These are phyloP conservation scores for Podarcis siculus DNA, from an alignment of 2,797 vertebrate genomes.

Conservation along the genomic window DNA sequence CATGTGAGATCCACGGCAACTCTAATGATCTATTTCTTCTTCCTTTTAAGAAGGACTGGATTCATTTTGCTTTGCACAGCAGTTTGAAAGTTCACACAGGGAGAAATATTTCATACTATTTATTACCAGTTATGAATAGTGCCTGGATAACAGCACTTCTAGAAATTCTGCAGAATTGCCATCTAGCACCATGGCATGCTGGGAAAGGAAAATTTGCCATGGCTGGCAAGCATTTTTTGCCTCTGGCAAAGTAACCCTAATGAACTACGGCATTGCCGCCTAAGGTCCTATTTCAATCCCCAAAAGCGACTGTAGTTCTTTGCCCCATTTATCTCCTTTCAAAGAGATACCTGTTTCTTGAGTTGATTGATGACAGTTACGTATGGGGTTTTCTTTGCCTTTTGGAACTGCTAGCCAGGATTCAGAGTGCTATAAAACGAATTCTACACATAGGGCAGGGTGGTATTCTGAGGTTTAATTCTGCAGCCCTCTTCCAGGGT, in stretches of 20 bases:
- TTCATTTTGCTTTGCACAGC: constrained; percentile 15
- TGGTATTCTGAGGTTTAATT: not conserved
- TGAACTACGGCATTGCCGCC: not conserved
- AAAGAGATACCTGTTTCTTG: not conserved
- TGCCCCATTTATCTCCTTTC: too few species aligned
- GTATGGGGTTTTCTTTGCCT: not conserved
- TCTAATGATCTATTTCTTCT: not conserved
- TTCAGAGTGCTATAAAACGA: not conserved
- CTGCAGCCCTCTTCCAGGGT: not conserved
- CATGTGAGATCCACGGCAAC: not conserved
- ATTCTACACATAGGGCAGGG: not conserved
- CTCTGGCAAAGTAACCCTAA: not conserved
- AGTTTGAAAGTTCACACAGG: constrained; percentile 10
- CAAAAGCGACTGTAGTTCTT: not conserved
- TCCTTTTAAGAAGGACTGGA: constrained; percentile 21
- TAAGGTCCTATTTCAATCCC: not conserved
- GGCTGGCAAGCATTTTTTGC: not conserved
- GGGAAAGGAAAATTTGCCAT: not conserved
- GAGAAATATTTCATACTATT: not conserved
- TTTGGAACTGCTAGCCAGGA: not conserved
- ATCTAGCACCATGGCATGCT: not conserved
- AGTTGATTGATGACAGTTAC: not conserved
- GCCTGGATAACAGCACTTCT: constrained; percentile 4
- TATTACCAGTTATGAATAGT: constrained; percentile 15
- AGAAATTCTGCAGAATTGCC: constrained; percentile 11